These are phyloP conservation scores for Agraylea sexmaculata DNA, from an alignment of 1,140 invertebrate genomes.

Conservation along the genomic window DNA sequence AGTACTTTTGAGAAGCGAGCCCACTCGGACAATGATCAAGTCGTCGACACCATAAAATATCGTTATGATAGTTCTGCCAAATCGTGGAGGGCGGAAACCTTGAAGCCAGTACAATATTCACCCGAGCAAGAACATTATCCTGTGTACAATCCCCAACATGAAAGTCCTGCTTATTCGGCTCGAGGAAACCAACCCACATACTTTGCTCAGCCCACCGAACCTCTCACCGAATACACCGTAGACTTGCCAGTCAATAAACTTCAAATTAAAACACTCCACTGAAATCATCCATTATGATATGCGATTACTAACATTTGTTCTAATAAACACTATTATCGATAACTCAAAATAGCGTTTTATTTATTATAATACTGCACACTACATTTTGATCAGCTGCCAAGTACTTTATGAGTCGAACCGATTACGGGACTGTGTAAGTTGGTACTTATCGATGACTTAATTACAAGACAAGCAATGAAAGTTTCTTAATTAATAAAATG, in stretches of 20 bases:
- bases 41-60: slow-evolving; percentile 16
- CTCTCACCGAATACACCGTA: slow-evolving; percentile 35
- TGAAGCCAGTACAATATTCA: slow-evolving; percentile 10
- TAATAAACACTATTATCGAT: no score
- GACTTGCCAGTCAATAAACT: slow-evolving; percentile 36
- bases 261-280: slow-evolving; percentile 36
- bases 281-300: no score
- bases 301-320: no score
- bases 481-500: no score
- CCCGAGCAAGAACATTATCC: slow-evolving; percentile 13
- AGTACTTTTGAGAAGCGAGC: slow-evolving; percentile 34
- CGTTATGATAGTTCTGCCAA: slow-evolving; percentile 15
- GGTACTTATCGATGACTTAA: no score
- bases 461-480: no score
- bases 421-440: no score
- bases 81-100: slow-evolving; percentile 14
- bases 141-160: slow-evolving; percentile 15
- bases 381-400: no score
- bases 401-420: no score
- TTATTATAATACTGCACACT: no score
- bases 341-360: no score
- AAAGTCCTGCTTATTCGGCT: slow-evolving; percentile 1
- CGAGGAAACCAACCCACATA: slow-evolving; percentile 6
- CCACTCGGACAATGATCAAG: slow-evolving; percentile 16
- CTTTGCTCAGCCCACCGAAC: slow-evolving; percentile 29